Conservation (phyloP, 1,140 invertebrate species). For the Chymomyza costata region DNA sequence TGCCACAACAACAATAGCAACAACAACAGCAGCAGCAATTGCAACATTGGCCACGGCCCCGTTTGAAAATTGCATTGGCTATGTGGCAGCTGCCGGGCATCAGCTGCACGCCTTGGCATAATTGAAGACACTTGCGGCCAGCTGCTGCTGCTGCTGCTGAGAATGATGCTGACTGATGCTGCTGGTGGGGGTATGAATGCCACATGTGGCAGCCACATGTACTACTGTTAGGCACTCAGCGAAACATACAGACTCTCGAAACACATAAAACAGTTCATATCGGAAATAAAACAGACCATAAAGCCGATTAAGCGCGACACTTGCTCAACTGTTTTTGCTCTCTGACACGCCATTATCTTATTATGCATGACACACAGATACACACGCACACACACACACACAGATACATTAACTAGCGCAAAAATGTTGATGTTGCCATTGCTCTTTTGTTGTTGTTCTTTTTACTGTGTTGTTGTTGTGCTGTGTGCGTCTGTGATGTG, state of each 20-base stretch:
- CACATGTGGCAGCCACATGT: conserved; percentile 65
- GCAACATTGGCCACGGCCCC: conserved; percentile 31
- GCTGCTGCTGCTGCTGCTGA: no score
- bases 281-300: conserved; percentile 71
- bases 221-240: conserved; percentile 23
- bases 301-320: conserved; percentile 69
- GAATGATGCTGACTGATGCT: no score
- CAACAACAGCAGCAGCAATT: no score
- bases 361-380: conserved; percentile 56
- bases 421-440: conserved; percentile 52
- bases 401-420: conserved; percentile 57
- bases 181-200: conserved; percentile 30
- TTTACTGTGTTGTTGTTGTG: background rate
- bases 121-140: conserved; percentile 35
- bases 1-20: no score
- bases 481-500: conserved; percentile 41
- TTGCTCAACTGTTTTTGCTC: conserved; percentile 51
- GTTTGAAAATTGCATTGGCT: conserved; percentile 54
- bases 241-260: no score
- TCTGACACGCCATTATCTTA: conserved; percentile 68
- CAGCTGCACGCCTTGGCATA: conserved; percentile 51
- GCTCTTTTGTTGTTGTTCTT: conserved; percentile 9
- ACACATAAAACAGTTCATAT: conserved; percentile 62
- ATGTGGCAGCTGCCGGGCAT: conserved; percentile 45
- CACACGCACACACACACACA: conserved; percentile 18